Base-by-base conservation (phyloP, 2,797 vertebrate species). In the Sphaeramia orbicularis region DNA sequence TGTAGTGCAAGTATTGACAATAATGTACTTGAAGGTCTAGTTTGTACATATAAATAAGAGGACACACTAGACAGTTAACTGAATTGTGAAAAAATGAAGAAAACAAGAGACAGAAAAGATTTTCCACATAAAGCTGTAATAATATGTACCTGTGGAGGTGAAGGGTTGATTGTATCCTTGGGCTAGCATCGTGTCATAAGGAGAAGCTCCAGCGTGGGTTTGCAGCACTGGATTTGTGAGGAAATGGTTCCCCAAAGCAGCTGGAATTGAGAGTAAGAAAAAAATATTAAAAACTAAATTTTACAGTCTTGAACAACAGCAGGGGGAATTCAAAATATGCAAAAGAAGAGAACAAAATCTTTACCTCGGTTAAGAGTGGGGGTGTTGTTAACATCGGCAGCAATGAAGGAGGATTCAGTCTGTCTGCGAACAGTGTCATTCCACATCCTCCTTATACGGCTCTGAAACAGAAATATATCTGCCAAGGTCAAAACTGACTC, bases 391-490 rank as follows among this genome's bases (percentile, higher is more conserved):
- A 96, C 94, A 55, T 97, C 96, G 10, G 96, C 95, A 0, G 96
- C 96, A 65, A 97, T 97, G 83, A 97, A 97, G 64, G 96, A 97
- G 1, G 96, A 97, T 75, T 97, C 96, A 0, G 96, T 97, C 86
- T 97, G 96, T 50, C 97, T 94, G 71, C 96, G 94, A 62, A 97
- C 96, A 0, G 96, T 97, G 78, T 97, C 96, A 0, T 97, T 97
- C 96, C 96, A 97, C 96, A 97, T 97, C 78, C 96, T 94, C 83
- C 96, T 93, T 77, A 97, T 97, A 1, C 96, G 96, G 88, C 96
- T 97, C 96, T 97, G 90, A 6, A 81, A 73, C 14, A 76, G 44
- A 52, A 40, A 74, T 19, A 62, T 61, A 52, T 38, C 42, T 56
- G n/a, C 35, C 21, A 61, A 71, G 60, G 82, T 86, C 71, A 84